Base-by-base conservation (phyloP, 1,140 invertebrate genomes). In the Drosophila parvula region DNA sequence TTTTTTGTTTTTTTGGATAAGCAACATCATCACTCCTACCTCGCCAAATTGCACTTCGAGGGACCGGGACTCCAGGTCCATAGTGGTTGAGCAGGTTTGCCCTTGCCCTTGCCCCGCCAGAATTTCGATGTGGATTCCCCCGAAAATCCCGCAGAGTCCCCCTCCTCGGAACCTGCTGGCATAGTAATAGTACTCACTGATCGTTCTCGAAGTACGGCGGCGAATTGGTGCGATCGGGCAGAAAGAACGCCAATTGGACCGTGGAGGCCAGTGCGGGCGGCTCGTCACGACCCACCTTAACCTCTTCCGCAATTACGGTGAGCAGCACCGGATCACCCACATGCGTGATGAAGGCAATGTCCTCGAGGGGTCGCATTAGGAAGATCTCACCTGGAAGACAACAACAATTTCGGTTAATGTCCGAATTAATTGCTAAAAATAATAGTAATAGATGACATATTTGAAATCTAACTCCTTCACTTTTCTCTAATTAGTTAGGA, bases 271-370 rank as follows among this genome's bases (percentile, higher is more conserved):
- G 95, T 5, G 96, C 95, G 51, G 95, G 94, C 14, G 95, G 95
- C 89, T 96, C 95, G 56, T 95, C 94, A 79, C 94, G 93, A 73
- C 93, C 93, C 78, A 94, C 74, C 85, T 95, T 92, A 93, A 97
- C 95, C 92, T 98, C 97, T 90, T 97, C 96, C 12, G 97, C 97
- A 28, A 97, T 94, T 22, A 98, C 95, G 5, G 95, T 96, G 40
- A 98, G 93, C 38, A 97, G 93, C 45, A 98, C 95, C 11, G 97
- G 97, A 61, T 96, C 94, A 43, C 96, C 95, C 14, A 95, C 94
- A 80, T 96, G 95, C 22, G 95, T 95, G 76, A 97, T 96, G 59
- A 95, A 94, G 38, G 95, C 94, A 70, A 98, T 94, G 75, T 97
- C 96, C 65, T 95, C 94, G 30, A 97, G 91, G 4, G 96, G 95